phyloP scores from a whole-genome alignment of 1,140 invertebrate species.

The Drosophila funebris region DNA sequence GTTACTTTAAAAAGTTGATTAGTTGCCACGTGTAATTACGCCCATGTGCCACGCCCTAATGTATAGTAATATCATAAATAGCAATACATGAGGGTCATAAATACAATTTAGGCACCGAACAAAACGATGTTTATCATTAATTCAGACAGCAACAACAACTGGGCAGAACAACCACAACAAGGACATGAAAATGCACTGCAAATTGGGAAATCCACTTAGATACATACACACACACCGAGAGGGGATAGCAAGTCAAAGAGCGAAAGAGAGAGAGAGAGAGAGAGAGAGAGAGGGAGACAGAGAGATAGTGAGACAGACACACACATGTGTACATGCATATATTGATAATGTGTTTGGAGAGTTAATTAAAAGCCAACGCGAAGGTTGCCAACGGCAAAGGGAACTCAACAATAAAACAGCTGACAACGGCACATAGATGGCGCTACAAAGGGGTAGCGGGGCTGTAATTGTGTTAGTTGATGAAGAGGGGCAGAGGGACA shows the following conservation, averaged over 20 bases:
- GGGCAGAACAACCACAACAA: background rate
- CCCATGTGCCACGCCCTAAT: background rate
- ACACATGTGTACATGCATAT: background rate
- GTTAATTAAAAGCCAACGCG: conserved; percentile 62
- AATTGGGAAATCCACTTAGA: conserved; percentile 27
- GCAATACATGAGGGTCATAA: background rate
- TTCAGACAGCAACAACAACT: background rate
- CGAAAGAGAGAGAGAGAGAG: background rate
- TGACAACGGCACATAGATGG: background rate
- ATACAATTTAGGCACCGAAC: conserved; percentile 23
- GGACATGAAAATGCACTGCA: conserved; percentile 40
- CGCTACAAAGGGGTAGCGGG: background rate
- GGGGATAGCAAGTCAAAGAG: no score
- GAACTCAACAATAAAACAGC: conserved; percentile 1
- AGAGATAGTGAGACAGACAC: background rate
- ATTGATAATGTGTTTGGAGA: conserved; percentile 44
- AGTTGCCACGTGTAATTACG: conserved; percentile 1
- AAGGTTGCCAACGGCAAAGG: conserved; percentile 10
- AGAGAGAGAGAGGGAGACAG: no score
- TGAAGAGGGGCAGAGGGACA: background rate
- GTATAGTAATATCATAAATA: background rate
- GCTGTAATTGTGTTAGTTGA: no score
- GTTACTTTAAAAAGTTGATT: background rate
- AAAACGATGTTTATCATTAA: conserved; percentile 26
- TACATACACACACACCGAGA: background rate